These are phyloP conservation scores for Acronicta aceris DNA, from an alignment of 2,888 invertebrate genomes.

Conservation along the genomic window DNA sequence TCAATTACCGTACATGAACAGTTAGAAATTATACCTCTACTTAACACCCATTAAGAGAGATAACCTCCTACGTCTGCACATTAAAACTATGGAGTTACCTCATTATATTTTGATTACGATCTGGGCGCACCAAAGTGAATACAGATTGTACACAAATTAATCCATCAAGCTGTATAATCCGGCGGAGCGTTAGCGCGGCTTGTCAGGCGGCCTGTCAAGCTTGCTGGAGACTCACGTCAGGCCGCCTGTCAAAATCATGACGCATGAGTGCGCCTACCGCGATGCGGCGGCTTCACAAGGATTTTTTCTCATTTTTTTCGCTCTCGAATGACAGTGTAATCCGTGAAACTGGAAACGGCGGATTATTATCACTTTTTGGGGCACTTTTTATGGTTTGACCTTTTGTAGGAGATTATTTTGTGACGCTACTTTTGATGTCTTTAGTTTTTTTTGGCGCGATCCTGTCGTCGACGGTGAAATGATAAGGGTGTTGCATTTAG, in stretches of 20 bases:
- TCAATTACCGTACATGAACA: conserved; percentile 35
- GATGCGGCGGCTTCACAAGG: conserved; percentile 68
- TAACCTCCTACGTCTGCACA: conserved; percentile 44
- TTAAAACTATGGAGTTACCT: conserved; percentile 57
- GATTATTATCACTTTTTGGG: conserved; percentile 60
- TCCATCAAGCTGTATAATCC: conserved; percentile 85
- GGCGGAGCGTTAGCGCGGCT: conserved; percentile 71
- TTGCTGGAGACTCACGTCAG: conserved; percentile 68
- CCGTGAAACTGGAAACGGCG: conserved; percentile 72
- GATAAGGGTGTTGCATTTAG: conserved; percentile 8
- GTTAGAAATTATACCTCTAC: conserved; percentile 36
- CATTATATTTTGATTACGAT: conserved; percentile 72
- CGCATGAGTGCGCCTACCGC: conserved; percentile 83
- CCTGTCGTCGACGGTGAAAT: conserved; percentile 9
- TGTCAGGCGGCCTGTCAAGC: conserved; percentile 77
- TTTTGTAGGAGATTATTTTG: conserved; percentile 44
- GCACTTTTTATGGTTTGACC: conserved; percentile 50
- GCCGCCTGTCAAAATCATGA: conserved; percentile 84
- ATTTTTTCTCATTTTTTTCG: conserved; percentile 59
- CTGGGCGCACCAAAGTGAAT: conserved; percentile 58
- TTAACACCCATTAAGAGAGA: conserved; percentile 41
- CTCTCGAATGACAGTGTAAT: conserved; percentile 62
- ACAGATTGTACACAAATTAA: conserved; percentile 77
- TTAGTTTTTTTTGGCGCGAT: conserved; percentile 15
- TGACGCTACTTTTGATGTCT: conserved; percentile 31